These are phyloP conservation scores for Brachystomella parvula DNA, from an alignment of 1,140 invertebrate genomes.

Conservation along the genomic window DNA sequence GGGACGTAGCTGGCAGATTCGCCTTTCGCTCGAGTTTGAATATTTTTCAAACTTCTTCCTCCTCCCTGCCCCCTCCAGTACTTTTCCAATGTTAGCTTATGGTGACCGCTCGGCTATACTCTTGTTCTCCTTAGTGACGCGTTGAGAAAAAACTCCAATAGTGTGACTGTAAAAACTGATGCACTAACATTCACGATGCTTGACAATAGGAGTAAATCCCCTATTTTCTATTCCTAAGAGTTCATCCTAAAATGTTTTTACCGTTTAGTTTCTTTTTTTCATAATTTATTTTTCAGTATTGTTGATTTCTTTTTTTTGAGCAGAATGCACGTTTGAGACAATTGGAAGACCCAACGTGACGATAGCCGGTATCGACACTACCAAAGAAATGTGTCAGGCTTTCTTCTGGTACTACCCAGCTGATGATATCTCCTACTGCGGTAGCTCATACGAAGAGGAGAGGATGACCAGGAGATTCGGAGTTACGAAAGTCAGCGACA, in stretches of 20 bases:
- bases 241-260: neutral
- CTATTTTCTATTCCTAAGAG: too few species aligned
- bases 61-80: too few species aligned
- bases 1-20: too few species aligned
- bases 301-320: neutral
- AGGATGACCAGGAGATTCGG: slow-evolving; percentile 3
- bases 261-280: neutral
- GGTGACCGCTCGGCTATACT: too few species aligned
- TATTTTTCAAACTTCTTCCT: too few species aligned
- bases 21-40: too few species aligned
- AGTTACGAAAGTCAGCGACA: neutral
- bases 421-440: neutral
- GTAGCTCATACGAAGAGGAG: neutral
- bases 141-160: too few species aligned
- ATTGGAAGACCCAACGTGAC: slow-evolving; percentile 10
- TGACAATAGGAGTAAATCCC: too few species aligned
- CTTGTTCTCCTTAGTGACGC: too few species aligned
- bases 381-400: slow-evolving; percentile 15
- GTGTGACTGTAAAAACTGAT: too few species aligned
- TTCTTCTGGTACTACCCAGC: slow-evolving; percentile 1
- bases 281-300: neutral
- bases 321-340: slow-evolving; percentile 18
- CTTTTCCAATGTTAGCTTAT: too few species aligned
- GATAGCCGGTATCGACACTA: slow-evolving; percentile 4
- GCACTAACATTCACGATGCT: too few species aligned